A percentile compares a stretch with the other conserved stretches of the same genome.
Conservation (phyloP, 2,888 invertebrate genomes). For the Trichogramma evanescens region DNA sequence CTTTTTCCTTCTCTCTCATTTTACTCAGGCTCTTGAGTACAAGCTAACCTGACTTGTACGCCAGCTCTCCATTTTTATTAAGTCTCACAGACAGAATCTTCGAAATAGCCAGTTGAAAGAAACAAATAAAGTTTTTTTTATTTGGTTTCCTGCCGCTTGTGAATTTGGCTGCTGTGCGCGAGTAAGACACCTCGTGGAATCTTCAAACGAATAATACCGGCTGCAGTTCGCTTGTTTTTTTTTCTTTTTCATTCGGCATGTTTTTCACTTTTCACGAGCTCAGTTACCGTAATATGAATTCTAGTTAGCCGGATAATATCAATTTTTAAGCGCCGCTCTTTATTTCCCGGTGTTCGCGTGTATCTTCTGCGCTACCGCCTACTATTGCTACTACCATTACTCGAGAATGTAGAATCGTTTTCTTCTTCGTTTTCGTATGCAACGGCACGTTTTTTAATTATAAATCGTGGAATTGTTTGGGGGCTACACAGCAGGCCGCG, state of each 20-base stretch:
- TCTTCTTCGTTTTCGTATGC: too few species aligned
- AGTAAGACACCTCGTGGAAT: slow-evolving; percentile 16
- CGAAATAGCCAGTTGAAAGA: too few species aligned
- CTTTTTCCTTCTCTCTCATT: slow-evolving; percentile 4
- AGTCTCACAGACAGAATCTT: too few species aligned
- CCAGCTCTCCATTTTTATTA: too few species aligned
- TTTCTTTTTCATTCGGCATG: slow-evolving; percentile 15
- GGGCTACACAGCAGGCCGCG: neutral
- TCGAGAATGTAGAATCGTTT: neutral
- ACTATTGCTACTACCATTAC: neutral
- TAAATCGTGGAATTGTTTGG: slow-evolving; percentile 9
- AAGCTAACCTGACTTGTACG: too few species aligned
- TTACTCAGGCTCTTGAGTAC: too few species aligned
- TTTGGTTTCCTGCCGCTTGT: too few species aligned
- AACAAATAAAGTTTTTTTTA: too few species aligned
- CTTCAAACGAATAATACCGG: slow-evolving; percentile 15
- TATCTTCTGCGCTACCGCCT: neutral
- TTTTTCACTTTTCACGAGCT: slow-evolving; percentile 3
- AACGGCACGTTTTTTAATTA: slow-evolving; percentile 6
- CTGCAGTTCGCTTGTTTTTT: slow-evolving; percentile 6
- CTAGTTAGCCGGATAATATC: slow-evolving; percentile 13
- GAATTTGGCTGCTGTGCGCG: neutral
- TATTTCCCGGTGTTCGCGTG: slow-evolving; percentile 2
- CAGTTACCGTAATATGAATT: slow-evolving; percentile 14
- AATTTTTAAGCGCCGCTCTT: slow-evolving; percentile 4